phyloP scores from a whole-genome alignment of 2,113 vertebrate species.

The Pluvialis apricaria region DNA sequence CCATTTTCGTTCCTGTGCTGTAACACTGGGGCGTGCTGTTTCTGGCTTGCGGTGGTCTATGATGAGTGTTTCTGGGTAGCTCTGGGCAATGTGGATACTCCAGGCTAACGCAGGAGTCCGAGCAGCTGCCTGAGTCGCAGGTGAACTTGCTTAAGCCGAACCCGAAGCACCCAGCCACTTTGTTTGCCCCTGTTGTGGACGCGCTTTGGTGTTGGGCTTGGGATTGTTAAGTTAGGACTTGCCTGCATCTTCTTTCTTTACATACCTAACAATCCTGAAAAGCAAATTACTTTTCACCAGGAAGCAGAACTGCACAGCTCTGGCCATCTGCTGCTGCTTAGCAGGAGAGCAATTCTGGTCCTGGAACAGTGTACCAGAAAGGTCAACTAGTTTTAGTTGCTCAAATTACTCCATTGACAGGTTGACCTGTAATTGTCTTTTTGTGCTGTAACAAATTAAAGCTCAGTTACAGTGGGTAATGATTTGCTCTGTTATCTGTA shows the following conservation, averaged over 20 bases:
- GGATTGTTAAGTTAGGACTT: neutral
- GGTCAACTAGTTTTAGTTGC: conserved; percentile 14
- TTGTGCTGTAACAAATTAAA: conserved; percentile 37
- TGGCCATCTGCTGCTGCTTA: conserved; percentile 45
- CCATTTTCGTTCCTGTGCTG: rapidly evolving
- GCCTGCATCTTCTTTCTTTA: neutral
- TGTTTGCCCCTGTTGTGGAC: neutral
- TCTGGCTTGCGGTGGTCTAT: rapidly evolving
- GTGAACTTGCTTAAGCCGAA: rapidly evolving
- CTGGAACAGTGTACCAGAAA: neutral
- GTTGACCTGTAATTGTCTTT: conserved; percentile 38
- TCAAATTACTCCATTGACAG: conserved; percentile 11
- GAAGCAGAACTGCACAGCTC: neutral
- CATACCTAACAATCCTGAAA: neutral
- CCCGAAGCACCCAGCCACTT: neutral
- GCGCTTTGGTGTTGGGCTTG: neutral
- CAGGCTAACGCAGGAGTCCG: rapidly evolving
- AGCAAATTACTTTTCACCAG: neutral
- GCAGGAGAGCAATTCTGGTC: neutral
- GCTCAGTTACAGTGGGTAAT: neutral
- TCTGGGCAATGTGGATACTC: neutral
- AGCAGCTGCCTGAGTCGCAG: rapidly evolving
- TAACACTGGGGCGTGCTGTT: rapidly evolving
- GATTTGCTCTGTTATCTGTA: conserved; percentile 24
- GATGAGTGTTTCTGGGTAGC: rapidly evolving